Evolutionary conservation across 2,113 vertebrate genomes (phyloP).

Genomic region (Ariopsis seemanni): DNA sequence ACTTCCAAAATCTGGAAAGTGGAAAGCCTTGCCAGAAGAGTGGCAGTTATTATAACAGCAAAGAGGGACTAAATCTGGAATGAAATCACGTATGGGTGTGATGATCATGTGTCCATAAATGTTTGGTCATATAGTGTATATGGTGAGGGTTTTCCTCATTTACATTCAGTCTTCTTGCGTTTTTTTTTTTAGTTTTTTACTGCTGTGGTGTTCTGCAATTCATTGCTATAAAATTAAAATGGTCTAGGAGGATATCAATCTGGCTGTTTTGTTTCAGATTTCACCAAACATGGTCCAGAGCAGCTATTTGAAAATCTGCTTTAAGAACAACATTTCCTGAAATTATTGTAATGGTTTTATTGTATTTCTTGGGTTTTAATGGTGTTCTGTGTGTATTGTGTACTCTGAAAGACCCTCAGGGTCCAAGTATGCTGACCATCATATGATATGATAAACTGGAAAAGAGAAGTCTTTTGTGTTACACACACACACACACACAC

Average conservation of each 20-base stretch:
- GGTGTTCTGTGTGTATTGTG: not conserved
- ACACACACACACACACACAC: not conserved
- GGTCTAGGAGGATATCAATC: not conserved
- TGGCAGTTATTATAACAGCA: too few relatives aligned
- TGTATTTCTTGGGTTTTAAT: not conserved
- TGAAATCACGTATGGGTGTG: too few relatives aligned
- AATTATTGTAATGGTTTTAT: not conserved
- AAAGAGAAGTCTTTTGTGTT: conserved; percentile 20
- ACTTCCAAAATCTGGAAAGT: too few relatives aligned
- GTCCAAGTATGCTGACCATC: conserved; percentile 35
- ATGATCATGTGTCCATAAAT: too few relatives aligned
- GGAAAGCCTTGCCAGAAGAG: too few relatives aligned
- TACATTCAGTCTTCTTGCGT: too few relatives aligned
- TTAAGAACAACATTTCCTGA: not conserved
- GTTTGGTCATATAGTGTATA: not conserved
- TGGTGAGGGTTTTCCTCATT: not conserved
- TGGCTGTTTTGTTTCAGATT: not conserved
- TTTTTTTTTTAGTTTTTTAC: not conserved
- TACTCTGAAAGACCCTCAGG: not conserved
- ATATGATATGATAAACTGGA: conserved; percentile 30
- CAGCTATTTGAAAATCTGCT: not conserved
- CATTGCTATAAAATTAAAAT: not conserved
- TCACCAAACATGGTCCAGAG: not conserved
- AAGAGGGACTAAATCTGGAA: too few relatives aligned
- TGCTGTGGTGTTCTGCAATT: not conserved